A percentile compares a stretch with the other conserved stretches of the same genome.
Evolutionary conservation across 2,888 invertebrate species (phyloP).

Genomic region (Drosophila imparisetae): DNA sequence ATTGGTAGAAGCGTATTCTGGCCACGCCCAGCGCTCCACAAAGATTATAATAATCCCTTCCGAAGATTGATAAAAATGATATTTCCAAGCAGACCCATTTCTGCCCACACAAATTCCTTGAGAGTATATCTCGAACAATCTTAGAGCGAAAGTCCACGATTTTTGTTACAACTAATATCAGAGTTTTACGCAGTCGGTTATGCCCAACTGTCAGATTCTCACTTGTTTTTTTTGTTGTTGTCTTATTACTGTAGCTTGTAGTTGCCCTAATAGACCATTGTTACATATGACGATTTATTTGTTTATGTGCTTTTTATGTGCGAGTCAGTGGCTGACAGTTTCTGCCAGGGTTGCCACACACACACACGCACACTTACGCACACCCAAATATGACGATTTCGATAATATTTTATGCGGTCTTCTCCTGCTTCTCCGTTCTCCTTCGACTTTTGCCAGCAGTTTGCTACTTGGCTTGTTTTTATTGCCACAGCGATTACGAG

Average conservation of each 20-base stretch:
- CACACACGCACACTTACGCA: conserved; percentile 6
- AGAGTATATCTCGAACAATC: background rate
- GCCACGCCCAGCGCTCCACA: background rate
- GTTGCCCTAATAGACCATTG: conserved; percentile 58
- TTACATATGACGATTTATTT: conserved; percentile 70
- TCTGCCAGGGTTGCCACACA: conserved; percentile 29
- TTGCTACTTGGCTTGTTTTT: conserved; percentile 47
- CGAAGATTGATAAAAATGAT: background rate
- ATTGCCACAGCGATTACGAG: conserved; percentile 70
- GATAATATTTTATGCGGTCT: conserved; percentile 74
- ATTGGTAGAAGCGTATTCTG: background rate
- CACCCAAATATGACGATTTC: conserved; percentile 56
- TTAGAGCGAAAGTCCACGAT: background rate
- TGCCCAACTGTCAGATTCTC: background rate
- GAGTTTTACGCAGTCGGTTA: background rate
- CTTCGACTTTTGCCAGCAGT: conserved; percentile 32
- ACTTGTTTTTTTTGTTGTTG: background rate
- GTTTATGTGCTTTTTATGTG: conserved; percentile 69
- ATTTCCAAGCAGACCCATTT: background rate
- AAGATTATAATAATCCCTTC: background rate
- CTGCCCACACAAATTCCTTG: background rate
- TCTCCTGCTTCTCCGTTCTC: background rate
- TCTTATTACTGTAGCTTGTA: conserved; percentile 21
- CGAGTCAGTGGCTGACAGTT: conserved; percentile 25
- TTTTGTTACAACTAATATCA: background rate